Evolutionary conservation across 2,797 vertebrate genomes (phyloP), one percentile per base, ranked within the genome.

Genomic region (Prionace glauca): DNA sequence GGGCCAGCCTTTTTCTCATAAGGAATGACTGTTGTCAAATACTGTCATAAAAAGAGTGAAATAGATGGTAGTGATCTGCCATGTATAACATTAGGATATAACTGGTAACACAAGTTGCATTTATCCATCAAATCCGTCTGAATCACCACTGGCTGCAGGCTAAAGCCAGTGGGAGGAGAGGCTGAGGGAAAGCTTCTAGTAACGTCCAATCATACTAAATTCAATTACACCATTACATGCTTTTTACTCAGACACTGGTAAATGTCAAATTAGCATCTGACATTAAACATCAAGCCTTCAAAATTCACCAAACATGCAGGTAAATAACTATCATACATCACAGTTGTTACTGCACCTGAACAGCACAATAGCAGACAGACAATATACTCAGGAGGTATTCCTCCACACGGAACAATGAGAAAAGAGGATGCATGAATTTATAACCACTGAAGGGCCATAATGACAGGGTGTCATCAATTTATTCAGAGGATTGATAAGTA

Each of bases 11-110:
- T 99, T 97, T 98, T 99, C 97, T 99, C 99, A 84, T 99, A 99
- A 56, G 99, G 99, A 97, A 99, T 99, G 90, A 99, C 99, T 16
- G 99, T 99, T 95, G 99, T 99, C 97, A 99, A 97, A 97, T 99
- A 99, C 99, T 99, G 97, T 96, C 96, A 96, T 96, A 96, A 3
- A 71, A 96, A 97, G 96, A 96, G 87, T 45, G 50, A 50, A 77
- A 77, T 18, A 56, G 16, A 56, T 36, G 26, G 77, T 32, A 74
- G 24, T 56, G 26, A 32, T 60, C 65, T 92, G 20, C n/a, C 18
- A 69, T 62, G 60, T n/a, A 32, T 3, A 32, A n/a, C 60, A n/a
- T 92, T 67, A 22, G 65, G 67, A 92, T 69, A 92, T 9, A 92
- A 24, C 41, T 92, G n/a, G 24, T 92, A 69, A 24, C 36, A 24